phyloP scores from a whole-genome alignment of 2,797 vertebrate genomes.

The Heteromormyrus szaboi region DNA sequence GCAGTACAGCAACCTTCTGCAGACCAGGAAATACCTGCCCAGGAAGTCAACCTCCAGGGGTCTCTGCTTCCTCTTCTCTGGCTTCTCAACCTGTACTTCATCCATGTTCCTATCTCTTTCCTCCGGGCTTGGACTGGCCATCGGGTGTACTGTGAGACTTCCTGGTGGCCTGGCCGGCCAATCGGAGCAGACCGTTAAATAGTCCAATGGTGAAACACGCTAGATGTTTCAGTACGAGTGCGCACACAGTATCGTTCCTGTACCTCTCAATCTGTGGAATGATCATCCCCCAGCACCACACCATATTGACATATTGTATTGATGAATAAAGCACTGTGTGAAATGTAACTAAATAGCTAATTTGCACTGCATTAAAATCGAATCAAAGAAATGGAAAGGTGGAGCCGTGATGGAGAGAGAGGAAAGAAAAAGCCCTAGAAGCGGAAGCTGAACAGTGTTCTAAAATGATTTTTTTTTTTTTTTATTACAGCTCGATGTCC shows the following conservation, averaged over 20 bases:
- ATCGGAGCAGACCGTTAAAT: background rate
- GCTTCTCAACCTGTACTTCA: background rate
- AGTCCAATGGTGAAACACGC: background rate
- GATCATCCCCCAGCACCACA: background rate
- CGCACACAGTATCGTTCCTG: background rate
- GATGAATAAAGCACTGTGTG: background rate
- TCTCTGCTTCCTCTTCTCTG: background rate
- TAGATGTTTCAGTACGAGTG: background rate
- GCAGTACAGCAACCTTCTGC: background rate
- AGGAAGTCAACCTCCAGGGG: background rate
- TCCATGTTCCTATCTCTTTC: background rate
- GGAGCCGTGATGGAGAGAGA: background rate
- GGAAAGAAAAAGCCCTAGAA: background rate
- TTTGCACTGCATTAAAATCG: background rate
- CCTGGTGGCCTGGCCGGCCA: background rate
- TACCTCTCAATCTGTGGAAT: background rate
- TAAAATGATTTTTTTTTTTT: background rate
- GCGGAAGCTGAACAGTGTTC: background rate
- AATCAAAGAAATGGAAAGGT: background rate
- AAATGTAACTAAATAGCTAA: background rate
- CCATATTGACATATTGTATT: background rate
- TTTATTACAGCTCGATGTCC: background rate
- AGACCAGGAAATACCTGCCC: background rate
- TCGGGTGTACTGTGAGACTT: background rate
- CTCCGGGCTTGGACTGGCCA: background rate